Base-by-base conservation (phyloP, 1,140 invertebrate genomes). In the Drosophila miranda region DNA sequence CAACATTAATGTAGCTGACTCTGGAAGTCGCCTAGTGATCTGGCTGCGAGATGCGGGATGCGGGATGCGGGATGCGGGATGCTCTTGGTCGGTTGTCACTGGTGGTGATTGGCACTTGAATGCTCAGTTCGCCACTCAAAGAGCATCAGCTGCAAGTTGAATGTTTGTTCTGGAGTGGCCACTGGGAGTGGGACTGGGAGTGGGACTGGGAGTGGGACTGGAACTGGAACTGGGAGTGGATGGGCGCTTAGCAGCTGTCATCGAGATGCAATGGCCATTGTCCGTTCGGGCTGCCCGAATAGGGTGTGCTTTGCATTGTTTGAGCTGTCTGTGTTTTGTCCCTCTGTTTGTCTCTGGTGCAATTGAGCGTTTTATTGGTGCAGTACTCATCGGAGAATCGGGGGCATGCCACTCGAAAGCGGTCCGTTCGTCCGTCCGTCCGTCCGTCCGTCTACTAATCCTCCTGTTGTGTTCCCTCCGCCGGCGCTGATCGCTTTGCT, bases 281-380 rank as follows among this genome's bases (percentile, higher is more conserved):
- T 38, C 34, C 34, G 28, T 30, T 30, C 1, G 28, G 28, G 28
- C 19, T 19, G 19, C 19, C 19, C 19, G 19, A 19, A 19, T 19
- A 19, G 19, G 19, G 19, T 13, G 13, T 14, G 49, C 28, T 34
- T 7, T 19, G 23, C 28, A 51, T 51, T 55, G 53, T 23, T 30
- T 44, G 3, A n/a, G 13, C 16, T 13, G 42, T 23, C 28, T 46
- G 8, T 28, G 45, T 30, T 28, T 48, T 46, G n/a, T 38, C 13
- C 26, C 16, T 45, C 23, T 45, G 53, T 48, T 58, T 58, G 45
- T 58, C 46, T 48, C 46, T 58, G 45, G 28, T 58, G 44, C 45
- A 58, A 58, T 58, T 48, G 45, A 58, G 44, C 55, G 28, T 58
- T 58, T 58, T 58, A 58, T 58, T 58, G 55, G 16, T 38, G 41